Base-by-base conservation (phyloP, 1,140 invertebrate genomes). In the Apis dorsata region DNA sequence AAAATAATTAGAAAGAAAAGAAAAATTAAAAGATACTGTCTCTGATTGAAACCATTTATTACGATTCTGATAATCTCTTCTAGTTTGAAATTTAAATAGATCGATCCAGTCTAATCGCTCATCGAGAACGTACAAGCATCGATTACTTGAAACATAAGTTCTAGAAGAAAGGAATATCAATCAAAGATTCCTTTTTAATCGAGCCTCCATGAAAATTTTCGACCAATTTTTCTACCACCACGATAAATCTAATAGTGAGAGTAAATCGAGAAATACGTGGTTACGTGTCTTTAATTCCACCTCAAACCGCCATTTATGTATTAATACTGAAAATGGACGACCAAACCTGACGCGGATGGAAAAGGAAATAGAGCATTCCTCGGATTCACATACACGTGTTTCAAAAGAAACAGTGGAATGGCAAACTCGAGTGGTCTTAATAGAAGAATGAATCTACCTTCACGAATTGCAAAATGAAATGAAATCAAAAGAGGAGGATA, bases 91-190 rank as follows among this genome's bases (percentile, higher is more conserved):
- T 57, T 57, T 44, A 7, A 72, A 72, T 34, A 21, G 70, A 72
- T 49, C 17, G 49, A 44, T n/a, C 28, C 11, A 11, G 3, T 71
- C 19, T 12, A 55, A 71, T 71, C 24, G 53, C 13, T 70, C 13
- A 11, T 53, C 8, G 12, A 49, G 4, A 19, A 71, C 55, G 70
- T 66, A 66, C 19, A 0, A 44, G 34, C 51, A 72, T 34, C 24
- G 19, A 8, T 55, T 57, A 55, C 19, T 21, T 72, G 53, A 57
- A 72, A 72, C 57, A 72, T 57, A 57, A 19, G 21, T 9, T 44
- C 44, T 10, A 49, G 34, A 34, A n/a, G 53, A 72, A 72, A 72
- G 70, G 70, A 72, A 49, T 69, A 4, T 57, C 28, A 72, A 72
- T 28, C 53, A 57, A 69, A n/a, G 21, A 34, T 66, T 44, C 63